Evolutionary conservation across 2,113 vertebrate genomes (phyloP).

Genomic region (Thryonomys swinderianus): DNA sequence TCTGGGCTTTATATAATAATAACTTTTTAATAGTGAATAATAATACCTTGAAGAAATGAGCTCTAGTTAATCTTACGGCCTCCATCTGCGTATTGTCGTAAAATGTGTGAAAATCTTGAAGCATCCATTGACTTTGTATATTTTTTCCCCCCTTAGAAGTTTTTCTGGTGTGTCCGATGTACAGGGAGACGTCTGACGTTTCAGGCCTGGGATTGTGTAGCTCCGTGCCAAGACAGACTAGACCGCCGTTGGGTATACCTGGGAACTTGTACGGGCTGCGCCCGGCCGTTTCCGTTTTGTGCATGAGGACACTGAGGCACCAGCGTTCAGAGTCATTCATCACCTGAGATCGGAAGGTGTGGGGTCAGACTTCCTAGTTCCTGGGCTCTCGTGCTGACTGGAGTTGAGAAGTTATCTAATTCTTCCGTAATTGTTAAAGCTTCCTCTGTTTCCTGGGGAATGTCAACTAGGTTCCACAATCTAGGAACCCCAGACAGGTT

Average conservation of each 20-base stretch:
- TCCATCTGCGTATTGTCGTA: constrained; percentile 6
- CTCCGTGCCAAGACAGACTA: background rate
- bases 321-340: background rate
- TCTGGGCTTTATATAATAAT: constrained; percentile 49
- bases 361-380: background rate
- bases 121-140: background rate
- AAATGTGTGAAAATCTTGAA: constrained; percentile 22
- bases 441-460: background rate
- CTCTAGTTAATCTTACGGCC: constrained; percentile 34
- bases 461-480: background rate
- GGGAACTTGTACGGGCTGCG: background rate
- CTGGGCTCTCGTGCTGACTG: background rate
- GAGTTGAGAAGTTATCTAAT: background rate
- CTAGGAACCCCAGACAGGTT: background rate
- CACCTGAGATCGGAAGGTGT: background rate
- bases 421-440: background rate
- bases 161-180: background rate
- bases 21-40: constrained; percentile 61
- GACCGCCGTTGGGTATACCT: background rate
- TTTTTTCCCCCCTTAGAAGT: background rate
- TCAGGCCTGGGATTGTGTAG: background rate
- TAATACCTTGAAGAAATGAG: constrained; percentile 56
- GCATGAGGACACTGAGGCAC: constrained; percentile 19
- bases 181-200: background rate
- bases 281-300: background rate